A percentile compares a stretch with the other conserved stretches of the same genome.
Evolutionary conservation across 2,113 vertebrate species (phyloP).

Genomic region (Candoia aspera): DNA sequence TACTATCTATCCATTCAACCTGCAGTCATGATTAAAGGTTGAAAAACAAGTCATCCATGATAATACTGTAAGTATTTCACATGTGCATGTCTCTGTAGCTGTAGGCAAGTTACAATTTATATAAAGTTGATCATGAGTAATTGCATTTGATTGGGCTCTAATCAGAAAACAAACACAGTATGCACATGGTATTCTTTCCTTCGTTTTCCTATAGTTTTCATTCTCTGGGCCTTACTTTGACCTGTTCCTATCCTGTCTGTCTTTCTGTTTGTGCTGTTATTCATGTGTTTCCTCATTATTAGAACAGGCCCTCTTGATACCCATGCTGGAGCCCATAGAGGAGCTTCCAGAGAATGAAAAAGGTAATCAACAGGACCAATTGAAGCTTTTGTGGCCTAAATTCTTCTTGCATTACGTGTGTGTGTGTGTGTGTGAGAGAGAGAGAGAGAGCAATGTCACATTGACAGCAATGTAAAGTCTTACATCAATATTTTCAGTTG

Average conservation of each 20-base stretch:
- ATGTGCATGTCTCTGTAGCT: not conserved
- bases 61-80: not conserved
- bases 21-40: not conserved
- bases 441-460: not conserved
- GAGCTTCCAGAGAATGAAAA: conserved; percentile 95
- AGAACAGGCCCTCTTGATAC: conserved; percentile 85
- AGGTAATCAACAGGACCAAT: conserved; percentile 79
- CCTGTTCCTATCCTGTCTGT: conserved; percentile 64
- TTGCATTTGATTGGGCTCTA: not conserved
- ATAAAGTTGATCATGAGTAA: not conserved
- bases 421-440: not conserved
- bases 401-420: not conserved
- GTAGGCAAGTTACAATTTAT: not conserved
- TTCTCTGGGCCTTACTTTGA: conserved; percentile 51
- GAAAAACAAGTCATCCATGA: not conserved
- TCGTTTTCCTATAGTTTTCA: conserved; percentile 52
- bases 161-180: conserved; percentile 13
- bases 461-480: not conserved
- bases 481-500: not conserved
- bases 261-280: conserved; percentile 62
- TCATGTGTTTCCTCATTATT: conserved; percentile 72
- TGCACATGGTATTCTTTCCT: conserved; percentile 14
- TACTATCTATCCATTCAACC: not conserved
- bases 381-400: conserved; percentile 22
- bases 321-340: conserved; percentile 92